Base-by-base conservation (phyloP, 2,113 vertebrate species). In the Myxocyprinus asiaticus region DNA sequence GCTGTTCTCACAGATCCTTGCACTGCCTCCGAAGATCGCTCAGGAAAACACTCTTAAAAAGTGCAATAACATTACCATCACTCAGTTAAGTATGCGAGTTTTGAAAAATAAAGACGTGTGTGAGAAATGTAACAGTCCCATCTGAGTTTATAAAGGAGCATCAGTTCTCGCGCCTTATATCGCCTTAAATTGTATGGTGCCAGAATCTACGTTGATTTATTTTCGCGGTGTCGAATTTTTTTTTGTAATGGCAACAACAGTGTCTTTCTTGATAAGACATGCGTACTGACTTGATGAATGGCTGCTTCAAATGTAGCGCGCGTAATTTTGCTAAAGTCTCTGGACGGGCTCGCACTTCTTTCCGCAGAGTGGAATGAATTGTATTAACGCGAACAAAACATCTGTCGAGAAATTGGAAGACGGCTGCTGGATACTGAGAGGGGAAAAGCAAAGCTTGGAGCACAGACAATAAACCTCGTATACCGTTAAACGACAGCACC, bases 381-480 rank as follows among this genome's bases (percentile, higher is more conserved):
- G 22, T 33, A 33, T 33, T 33, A 33, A 33, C 22, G 22, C 5
- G 59, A 47, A 44, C 33, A 65, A 65, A 55, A 55, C 62, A 76
- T 76, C 74, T 76, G 74, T 44, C 48, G 62, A 76, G n/a, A n/a
- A n/a, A n/a, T n/a, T n/a, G n/a, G 14, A 22, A 43, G 61, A 76
- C 47, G 5, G 12, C 33, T 44, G 47, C 22, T 76, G 74, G 55
- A 76, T 8, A 44, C 22, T 17, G 61, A 65, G 14, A 55, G 48
- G 44, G 12, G 62, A 55, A 64, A 33, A 33, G 22, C 3, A 33
- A 33, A 33, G 22, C 22, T 33, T 33, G 22, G 47, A 66, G 48
- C 74, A 44, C 61, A 4, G 48, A 53, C 8, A 50, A 65, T 33
- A 8, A 15, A n/a, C 45, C 11, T 42, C 58, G 45, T 58, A 8